A percentile compares a stretch with the other conserved stretches of the same genome.
These are phyloP conservation scores for Channallabes apus DNA, from an alignment of 2,797 vertebrate genomes.

Conservation along the genomic window DNA sequence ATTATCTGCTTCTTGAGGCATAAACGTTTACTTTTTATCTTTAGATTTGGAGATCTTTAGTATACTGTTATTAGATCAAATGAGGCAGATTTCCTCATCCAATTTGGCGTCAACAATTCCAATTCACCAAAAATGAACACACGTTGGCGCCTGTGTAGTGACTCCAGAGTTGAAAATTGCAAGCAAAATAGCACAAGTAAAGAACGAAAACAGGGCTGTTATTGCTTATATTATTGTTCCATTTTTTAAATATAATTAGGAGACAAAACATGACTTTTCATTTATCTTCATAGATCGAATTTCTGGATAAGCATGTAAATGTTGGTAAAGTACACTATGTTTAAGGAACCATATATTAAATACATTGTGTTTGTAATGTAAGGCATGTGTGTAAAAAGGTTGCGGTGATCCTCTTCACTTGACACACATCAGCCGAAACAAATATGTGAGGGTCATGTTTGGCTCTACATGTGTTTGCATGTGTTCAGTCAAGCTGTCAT, in stretches of 20 bases:
- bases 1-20: too few relatives aligned
- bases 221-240: not conserved
- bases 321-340: not conserved
- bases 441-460: conserved; percentile 1
- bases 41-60: not conserved
- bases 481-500: conserved; percentile 20
- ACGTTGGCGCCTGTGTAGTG: not conserved
- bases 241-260: too few relatives aligned
- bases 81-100: too few relatives aligned
- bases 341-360: not conserved
- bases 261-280: too few relatives aligned
- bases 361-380: not conserved
- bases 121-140: not conserved
- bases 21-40: not conserved
- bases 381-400: not conserved
- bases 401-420: not conserved
- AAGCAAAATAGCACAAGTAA: not conserved
- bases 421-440: not conserved
- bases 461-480: not conserved
- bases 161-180: not conserved
- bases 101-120: not conserved
- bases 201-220: not conserved
- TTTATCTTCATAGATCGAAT: not conserved
- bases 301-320: not conserved
- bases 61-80: too few relatives aligned